Evolutionary conservation across 2,113 vertebrate species (phyloP), one percentile per base, ranked within the genome.

Genomic region (Aspidoscelis tigris): DNA sequence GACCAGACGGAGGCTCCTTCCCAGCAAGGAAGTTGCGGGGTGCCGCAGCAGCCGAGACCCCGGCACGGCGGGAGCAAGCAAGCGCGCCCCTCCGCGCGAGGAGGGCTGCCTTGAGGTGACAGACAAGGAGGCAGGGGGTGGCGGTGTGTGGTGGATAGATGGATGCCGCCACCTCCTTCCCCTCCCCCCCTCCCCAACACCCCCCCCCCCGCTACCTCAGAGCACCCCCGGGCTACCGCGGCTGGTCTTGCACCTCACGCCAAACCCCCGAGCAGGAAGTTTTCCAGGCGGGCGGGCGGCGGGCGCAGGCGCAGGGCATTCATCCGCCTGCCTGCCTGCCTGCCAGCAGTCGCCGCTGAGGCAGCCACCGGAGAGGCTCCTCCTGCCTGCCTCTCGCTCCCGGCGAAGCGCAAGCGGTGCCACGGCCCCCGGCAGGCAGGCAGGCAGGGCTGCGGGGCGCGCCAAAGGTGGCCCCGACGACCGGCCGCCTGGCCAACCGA

Each of bases 241-340:
- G 76, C 87, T 88, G 5, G 86, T 88, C 50, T 80, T 41, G 76
- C 84, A 65, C 78, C 24, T 76, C 72, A 7, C 44, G 14, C 11
- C n/a, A 50, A 80, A 85, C 84, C 89, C 77, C 87, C 88, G 68
- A 68, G 91, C 89, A 93, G 94, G 93, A 93, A 93, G 93, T 94
- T 94, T 93, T 90, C 84, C 85, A 83, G 82, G 89, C 93, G 74
- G 86, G 58, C 88, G 43, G 82, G 47, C 47, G 8, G 47, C 89
- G 68, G 88, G 93, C 93, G 93, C 93, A 94, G 91, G 93, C 92
- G 93, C 93, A 92, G 61, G 92, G 79, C 80, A 85, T 61, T 76
- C 82, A 5, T 43, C 70, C 79, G 85, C 87, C 73, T 55, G 55
- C 55, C 55, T 5, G 55, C 55, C 53, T 55, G 53, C 53, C 53